phyloP scores from a whole-genome alignment of 2,113 vertebrate species.

The Scytalopus superciliaris region DNA sequence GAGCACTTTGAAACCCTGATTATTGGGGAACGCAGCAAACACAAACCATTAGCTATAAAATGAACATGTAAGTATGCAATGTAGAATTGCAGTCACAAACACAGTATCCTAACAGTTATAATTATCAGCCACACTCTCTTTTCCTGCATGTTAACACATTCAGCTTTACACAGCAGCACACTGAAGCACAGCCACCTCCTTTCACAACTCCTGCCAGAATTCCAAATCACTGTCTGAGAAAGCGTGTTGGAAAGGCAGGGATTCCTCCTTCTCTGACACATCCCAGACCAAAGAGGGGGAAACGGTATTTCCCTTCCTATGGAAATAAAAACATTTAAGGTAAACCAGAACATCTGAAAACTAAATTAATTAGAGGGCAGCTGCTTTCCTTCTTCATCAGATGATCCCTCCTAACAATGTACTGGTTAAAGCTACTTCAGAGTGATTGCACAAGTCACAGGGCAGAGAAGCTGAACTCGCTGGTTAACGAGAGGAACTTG shows the following conservation, averaged over 20 bases:
- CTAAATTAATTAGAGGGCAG: neutral
- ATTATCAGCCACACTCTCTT: neutral
- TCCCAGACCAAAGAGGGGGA: neutral
- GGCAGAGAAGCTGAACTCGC: neutral
- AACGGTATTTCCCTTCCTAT: neutral
- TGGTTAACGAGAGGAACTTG: neutral
- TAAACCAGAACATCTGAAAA: neutral
- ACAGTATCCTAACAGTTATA: accelerated
- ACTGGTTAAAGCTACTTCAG: neutral
- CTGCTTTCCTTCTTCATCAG: neutral
- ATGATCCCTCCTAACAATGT: neutral
- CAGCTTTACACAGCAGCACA: neutral
- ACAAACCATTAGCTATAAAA: neutral
- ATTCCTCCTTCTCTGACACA: neutral
- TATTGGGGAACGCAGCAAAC: neutral
- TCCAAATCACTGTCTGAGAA: neutral
- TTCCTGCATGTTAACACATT: neutral
- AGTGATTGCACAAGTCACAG: neutral
- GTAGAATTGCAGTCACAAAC: neutral
- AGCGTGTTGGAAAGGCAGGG: neutral
- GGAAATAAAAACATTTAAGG: neutral
- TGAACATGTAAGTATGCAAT: accelerated
- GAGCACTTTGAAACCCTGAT: neutral
- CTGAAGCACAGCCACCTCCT: neutral
- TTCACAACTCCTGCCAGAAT: neutral